Base-by-base conservation (phyloP, 2,113 vertebrate species). In the Neolamprologus ventralis region DNA sequence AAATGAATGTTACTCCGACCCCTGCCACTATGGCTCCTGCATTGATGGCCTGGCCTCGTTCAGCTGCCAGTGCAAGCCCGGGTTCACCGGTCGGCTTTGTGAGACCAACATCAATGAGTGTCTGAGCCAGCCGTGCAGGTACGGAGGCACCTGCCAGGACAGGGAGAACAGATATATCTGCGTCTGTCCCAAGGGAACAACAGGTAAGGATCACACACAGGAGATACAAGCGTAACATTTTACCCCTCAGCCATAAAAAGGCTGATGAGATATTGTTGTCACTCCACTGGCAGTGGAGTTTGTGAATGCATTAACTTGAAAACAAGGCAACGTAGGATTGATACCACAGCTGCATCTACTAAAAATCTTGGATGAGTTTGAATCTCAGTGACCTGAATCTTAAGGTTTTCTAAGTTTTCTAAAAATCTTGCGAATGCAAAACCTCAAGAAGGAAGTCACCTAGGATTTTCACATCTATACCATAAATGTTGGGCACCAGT, bases 21-120 rank as follows among this genome's bases (percentile, higher is more conserved):
- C 98, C 0, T 99, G 98, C 53, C 98, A 99, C 94, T 98, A 99
- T 0, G 98, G 98, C 7, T 96, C 96, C 55, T 99, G 98, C 92
- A 95, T 96, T 79, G 98, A 99, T 1, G 95, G 97, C 42, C 95
- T 99, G 0, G 98, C 98, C 14, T 91, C 97, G 85, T 99, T 98
- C 95, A 97, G 96, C 90, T 99, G 98, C 93, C 91, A 97, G 40
- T 99, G 98, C 91, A 94, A 88, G 16, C 97, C 97, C 0, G 98
- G 98, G 28, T 99, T 97, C 95, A 97, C 96, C 0, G 98, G 98
- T 14, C 97, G 97, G 54, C 97, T 97, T 89, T 99, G 98, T 1
- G 98, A 99, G 92, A 97, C 96, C 88, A 98, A 99, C 95, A 97
- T 99, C 92, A 98, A 99, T 0, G 98, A 99, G 94, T 99, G 98